Evolutionary conservation across 2,797 vertebrate genomes (phyloP).

Genomic region (Fratercula arctica): DNA sequence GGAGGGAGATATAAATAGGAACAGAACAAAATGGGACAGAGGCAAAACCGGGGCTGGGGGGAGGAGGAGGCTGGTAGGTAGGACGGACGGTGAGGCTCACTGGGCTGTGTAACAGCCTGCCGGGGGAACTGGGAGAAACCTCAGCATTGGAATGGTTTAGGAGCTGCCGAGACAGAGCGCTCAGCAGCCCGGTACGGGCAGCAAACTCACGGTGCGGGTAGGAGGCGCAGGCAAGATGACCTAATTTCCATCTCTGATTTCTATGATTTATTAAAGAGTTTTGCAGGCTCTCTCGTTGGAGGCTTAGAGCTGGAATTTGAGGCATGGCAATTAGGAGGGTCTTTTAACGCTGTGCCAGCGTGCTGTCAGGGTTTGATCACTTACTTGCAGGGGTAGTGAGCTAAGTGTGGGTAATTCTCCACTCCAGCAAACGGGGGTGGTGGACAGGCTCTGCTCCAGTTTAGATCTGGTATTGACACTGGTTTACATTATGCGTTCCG

Average conservation of each 20-base stretch:
- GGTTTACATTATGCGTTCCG: not conserved
- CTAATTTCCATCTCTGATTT: slow-evolving; percentile 55
- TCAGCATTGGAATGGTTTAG: slow-evolving; percentile 52
- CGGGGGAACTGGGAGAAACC: slow-evolving; percentile 4
- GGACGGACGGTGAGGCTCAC: not conserved
- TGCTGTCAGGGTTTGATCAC: not conserved
- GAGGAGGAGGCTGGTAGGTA: not conserved
- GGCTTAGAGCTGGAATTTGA: slow-evolving; percentile 36
- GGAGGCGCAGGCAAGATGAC: slow-evolving; percentile 25
- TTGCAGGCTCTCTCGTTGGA: slow-evolving; percentile 23
- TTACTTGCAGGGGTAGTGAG: not conserved
- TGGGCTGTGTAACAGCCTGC: not conserved
- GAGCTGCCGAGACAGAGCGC: slow-evolving; percentile 19
- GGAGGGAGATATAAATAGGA: not conserved
- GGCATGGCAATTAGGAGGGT: slow-evolving; percentile 7
- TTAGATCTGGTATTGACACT: not conserved
- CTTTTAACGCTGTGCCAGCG: slow-evolving; percentile 18
- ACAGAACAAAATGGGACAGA: not conserved
- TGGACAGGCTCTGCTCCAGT: not conserved
- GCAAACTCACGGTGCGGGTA: not conserved
- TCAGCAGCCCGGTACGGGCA: not conserved
- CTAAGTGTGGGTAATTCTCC: not conserved
- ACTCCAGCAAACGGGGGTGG: not conserved
- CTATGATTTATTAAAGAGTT: slow-evolving; percentile 71
- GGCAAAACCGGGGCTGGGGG: not conserved